Conservation (phyloP, 2,888 invertebrate genomes). For the Anthoptus insignis region DNA sequence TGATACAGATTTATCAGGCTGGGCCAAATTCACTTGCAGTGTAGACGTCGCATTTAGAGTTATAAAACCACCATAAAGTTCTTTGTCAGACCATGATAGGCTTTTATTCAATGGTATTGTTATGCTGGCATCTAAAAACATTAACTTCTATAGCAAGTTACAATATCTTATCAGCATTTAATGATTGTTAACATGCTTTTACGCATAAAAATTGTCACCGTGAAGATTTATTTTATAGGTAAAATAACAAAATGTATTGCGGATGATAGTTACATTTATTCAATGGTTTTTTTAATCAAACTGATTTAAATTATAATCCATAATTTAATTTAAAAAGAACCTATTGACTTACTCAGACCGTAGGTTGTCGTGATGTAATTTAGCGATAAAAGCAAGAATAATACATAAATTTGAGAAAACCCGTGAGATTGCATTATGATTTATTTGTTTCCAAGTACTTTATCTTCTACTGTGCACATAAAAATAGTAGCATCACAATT, state of each 20-base stretch:
- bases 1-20: slow-evolving; percentile 74
- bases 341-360: slow-evolving; percentile 47
- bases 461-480: neutral
- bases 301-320: too few species aligned
- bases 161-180: neutral
- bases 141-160: slow-evolving; percentile 12
- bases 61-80: slow-evolving; percentile 64
- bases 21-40: slow-evolving; percentile 68
- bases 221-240: neutral
- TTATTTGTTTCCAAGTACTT: neutral
- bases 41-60: slow-evolving; percentile 60
- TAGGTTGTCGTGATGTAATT: slow-evolving; percentile 13
- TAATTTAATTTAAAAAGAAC: too few species aligned
- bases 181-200: neutral
- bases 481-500: neutral
- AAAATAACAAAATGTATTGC: neutral
- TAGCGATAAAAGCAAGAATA: slow-evolving; percentile 1
- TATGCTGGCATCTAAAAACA: slow-evolving; percentile 65
- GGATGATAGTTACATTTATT: too few species aligned
- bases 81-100: slow-evolving; percentile 58
- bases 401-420: neutral
- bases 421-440: slow-evolving; percentile 1
- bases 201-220: neutral
- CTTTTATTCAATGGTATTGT: slow-evolving; percentile 67
- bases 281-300: too few species aligned